A percentile compares a stretch with the other conserved stretches of the same genome.
phyloP scores from a whole-genome alignment of 2,888 invertebrate species.

The Stratiomys singularior region DNA sequence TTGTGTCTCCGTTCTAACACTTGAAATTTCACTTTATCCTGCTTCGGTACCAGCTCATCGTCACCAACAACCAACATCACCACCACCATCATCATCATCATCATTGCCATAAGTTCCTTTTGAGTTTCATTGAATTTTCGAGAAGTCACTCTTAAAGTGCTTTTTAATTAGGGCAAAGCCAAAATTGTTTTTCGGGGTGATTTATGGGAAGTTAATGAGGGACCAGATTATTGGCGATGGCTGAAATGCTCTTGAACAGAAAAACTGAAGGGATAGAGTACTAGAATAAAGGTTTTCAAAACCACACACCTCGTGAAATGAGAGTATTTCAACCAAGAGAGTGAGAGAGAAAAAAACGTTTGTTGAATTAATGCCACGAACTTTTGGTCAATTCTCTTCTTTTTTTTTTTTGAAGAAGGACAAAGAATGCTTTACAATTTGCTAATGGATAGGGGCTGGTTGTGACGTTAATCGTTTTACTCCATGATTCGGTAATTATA shows the following conservation, averaged over 20 bases:
- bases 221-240: constrained; percentile 19
- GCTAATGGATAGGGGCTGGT: constrained; percentile 2
- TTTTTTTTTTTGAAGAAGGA: background rate
- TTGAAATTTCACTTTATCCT: background rate
- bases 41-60: background rate
- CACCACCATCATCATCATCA: background rate
- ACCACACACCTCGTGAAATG: background rate
- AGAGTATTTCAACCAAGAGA: background rate
- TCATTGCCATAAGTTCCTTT: background rate
- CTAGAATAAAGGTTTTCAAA: background rate
- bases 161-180: constrained; percentile 42
- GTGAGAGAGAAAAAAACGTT: background rate
- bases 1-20: background rate
- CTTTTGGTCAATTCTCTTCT: constrained; percentile 18
- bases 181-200: constrained; percentile 29
- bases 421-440: background rate
- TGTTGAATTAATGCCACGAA: constrained; percentile 22
- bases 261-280: background rate
- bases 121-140: constrained; percentile 14
- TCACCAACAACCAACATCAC: background rate
- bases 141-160: constrained; percentile 34
- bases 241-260: background rate
- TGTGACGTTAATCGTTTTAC: constrained; percentile 43
- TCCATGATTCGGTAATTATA: constrained; percentile 34
- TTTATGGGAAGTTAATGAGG: constrained; percentile 47